A percentile compares a stretch with the other conserved stretches of the same genome.
Conservation (phyloP, 2,797 vertebrate genomes). For the Alca torda region DNA sequence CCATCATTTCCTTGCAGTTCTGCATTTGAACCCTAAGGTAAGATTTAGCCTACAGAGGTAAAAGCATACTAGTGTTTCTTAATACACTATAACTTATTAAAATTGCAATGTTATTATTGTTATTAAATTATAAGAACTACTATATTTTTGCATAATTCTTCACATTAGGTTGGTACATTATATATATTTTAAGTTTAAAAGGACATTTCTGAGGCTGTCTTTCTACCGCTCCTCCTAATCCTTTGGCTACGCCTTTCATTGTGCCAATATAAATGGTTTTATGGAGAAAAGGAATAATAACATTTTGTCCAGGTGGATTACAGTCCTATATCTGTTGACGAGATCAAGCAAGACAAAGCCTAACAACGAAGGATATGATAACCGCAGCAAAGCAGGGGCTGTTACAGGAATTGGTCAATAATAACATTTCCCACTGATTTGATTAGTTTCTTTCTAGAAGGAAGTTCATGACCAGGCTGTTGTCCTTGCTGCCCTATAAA, state of each 20-base stretch:
- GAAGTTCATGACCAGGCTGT: neutral
- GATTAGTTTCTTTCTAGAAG: neutral
- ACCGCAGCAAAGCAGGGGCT: neutral
- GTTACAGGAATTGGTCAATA: neutral
- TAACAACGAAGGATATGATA: neutral
- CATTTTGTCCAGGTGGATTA: fast-evolving
- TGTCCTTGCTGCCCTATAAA: neutral
- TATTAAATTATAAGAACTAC: neutral
- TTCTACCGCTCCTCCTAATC: neutral
- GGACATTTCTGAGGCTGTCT: neutral
- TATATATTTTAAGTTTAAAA: neutral
- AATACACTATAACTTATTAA: neutral
- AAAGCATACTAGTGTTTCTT: neutral
- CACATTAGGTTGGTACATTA: neutral
- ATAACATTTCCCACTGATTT: neutral
- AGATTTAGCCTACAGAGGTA: neutral
- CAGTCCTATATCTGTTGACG: neutral
- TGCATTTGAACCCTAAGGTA: neutral
- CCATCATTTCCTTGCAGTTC: neutral
- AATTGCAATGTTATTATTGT: neutral
- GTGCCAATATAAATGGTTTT: neutral
- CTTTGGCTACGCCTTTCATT: neutral
- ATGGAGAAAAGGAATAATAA: neutral
- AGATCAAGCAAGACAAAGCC: neutral
- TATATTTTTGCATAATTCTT: neutral